Evolutionary conservation across 2,113 vertebrate genomes (phyloP).

Genomic region (Pachycephala philippinensis): DNA sequence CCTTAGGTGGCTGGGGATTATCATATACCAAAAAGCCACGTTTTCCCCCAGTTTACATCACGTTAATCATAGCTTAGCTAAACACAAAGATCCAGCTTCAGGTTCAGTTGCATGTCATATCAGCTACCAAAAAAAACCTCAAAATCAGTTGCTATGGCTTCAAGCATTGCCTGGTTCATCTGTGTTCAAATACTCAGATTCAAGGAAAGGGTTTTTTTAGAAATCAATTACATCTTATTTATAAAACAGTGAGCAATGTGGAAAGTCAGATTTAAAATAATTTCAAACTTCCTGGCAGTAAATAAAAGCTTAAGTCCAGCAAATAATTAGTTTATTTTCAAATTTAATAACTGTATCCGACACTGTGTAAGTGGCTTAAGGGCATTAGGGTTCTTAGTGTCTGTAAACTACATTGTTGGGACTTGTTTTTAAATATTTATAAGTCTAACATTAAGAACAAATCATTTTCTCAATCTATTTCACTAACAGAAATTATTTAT

Average conservation of each 20-base stretch:
- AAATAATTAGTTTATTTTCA: conserved; percentile 14
- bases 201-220: not conserved
- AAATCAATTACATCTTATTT: conserved; percentile 16
- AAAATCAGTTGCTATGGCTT: not conserved
- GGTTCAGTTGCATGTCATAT: not conserved
- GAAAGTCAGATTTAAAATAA: not conserved
- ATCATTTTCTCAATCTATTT: conserved; percentile 79
- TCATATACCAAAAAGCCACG: not conserved
- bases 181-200: not conserved
- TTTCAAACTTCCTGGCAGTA: not conserved
- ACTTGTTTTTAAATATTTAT: conserved; percentile 76
- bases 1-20: not conserved
- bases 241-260: not conserved
- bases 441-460: conserved; percentile 72
- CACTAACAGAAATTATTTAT: conserved; percentile 80
- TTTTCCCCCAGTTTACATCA: not conserved
- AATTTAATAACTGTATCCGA: conserved; percentile 28
- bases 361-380: conserved; percentile 25
- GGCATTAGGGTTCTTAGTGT: conserved; percentile 60
- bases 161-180: not conserved
- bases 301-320: conserved; percentile 4
- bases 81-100: not conserved
- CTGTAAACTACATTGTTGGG: conserved; percentile 60
- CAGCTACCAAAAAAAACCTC: not conserved
- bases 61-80: not conserved